Base-by-base conservation (phyloP, 2,113 vertebrate genomes). In the Nicator chloris region DNA sequence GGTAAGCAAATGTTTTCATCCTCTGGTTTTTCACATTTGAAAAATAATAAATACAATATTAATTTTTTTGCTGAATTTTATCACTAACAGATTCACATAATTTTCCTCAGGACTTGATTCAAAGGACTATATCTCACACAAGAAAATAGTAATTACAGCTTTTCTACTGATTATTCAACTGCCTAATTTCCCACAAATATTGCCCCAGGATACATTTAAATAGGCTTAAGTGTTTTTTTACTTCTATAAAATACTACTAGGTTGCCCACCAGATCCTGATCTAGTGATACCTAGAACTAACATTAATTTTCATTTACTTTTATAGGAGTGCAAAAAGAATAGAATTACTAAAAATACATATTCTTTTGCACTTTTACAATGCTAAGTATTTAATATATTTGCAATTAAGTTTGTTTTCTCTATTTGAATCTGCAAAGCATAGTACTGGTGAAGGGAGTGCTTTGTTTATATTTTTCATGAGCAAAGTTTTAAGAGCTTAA, bases 21-120 rank as follows among this genome's bases (percentile, higher is more conserved):
- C 37, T 91, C 51, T 66, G 44, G 28, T 93, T 96, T 82, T 86
- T 54, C 42, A 82, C 30, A 16, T 95, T 94, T 81, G 33, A 53
- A 54, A 69, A 86, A 96, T 76, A 90, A 86, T 50, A 76, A 92
- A 90, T 59, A 30, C 17, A 73, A 15, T 78, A 78, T 73, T 92
- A 84, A 84, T 66, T 49, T 24, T 92, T 93, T 95, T 94, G 79
- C 56, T 84, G 68, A 82, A 15, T 93, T 91, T 93, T 91, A 57
- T 81, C 50, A 90, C 35, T 91, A 64, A 65, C 15, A 80, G 24
- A 95, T 88, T 96, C 86, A 92, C 69, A 78, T 75, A 70, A 22
- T 77, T 39, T 69, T 75, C n/a, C 30, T 69, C 53, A 51, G 40
- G 6, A 23, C 45, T 94, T 63, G 23, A 33, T 54, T 15, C 26